A percentile compares a stretch with the other conserved stretches of the same genome.
Conservation (phyloP, 2,797 vertebrate genomes). For the Phylloscopus collybita region DNA sequence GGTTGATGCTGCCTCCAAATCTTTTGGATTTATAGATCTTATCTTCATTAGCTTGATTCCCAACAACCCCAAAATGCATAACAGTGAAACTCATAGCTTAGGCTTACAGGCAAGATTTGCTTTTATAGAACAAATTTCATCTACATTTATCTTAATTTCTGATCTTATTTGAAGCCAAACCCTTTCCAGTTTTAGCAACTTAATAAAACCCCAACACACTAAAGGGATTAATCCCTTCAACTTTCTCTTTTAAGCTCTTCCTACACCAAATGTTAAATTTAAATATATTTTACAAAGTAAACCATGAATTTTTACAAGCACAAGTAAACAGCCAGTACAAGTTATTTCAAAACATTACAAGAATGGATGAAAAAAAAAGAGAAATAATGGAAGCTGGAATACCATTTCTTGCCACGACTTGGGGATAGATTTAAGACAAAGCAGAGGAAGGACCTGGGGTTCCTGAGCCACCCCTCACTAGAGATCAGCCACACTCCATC, state of each 20-base stretch:
- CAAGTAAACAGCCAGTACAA: not conserved
- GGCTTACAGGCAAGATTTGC: not conserved
- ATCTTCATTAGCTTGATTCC: not conserved
- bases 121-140: not conserved
- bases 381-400: not conserved
- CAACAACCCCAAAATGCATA: not conserved
- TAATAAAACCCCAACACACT: not conserved
- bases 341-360: not conserved
- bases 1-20: not conserved
- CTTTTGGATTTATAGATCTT: not conserved
- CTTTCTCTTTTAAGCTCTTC: not conserved
- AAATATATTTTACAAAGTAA: not conserved
- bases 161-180: not conserved
- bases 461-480: not conserved
- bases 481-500: not conserved
- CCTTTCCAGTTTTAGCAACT: not conserved
- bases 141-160: not conserved
- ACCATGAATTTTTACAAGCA: not conserved
- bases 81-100: not conserved
- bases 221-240: not conserved
- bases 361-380: accelerated
- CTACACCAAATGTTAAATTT: not conserved
- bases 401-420: not conserved
- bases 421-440: not conserved
- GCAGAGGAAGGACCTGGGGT: not conserved